phyloP scores from a whole-genome alignment of 35 echinoderm and acorn worm genomes.

The Antedon bifida region DNA sequence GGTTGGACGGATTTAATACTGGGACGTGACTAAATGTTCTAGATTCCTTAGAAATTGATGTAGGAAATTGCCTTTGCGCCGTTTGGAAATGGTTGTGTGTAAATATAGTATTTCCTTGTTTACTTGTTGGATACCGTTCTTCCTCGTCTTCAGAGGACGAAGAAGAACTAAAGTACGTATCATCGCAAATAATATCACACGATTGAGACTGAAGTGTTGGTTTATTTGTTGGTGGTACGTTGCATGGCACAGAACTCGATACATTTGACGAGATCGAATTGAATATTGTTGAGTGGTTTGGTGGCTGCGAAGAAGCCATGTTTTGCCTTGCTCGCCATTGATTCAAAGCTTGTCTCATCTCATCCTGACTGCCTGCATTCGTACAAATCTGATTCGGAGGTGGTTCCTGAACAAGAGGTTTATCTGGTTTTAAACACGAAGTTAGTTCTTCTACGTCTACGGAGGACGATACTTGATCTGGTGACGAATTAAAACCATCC shows the following conservation, averaged over 20 bases:
- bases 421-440: not conserved
- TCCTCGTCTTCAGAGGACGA: not conserved
- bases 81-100: not conserved
- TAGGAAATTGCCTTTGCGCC: not conserved
- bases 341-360: not conserved
- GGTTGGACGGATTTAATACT: not conserved
- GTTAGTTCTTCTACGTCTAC: not conserved
- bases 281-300: not conserved
- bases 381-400: not conserved
- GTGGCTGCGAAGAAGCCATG: not conserved
- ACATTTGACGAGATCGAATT: not conserved
- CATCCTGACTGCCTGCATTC: not conserved
- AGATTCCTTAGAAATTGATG: not conserved
- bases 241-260: not conserved
- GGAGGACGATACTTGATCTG: not conserved
- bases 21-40: too few species aligned
- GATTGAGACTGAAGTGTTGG: too few species aligned
- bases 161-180: not conserved
- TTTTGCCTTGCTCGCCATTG: not conserved
- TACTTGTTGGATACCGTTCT: not conserved
- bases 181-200: not conserved
- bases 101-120: not conserved
- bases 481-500: not conserved
- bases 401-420: not conserved
- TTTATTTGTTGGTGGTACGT: too few species aligned